Evolutionary conservation across 2,888 invertebrate genomes (phyloP).

Genomic region (Actias luna): DNA sequence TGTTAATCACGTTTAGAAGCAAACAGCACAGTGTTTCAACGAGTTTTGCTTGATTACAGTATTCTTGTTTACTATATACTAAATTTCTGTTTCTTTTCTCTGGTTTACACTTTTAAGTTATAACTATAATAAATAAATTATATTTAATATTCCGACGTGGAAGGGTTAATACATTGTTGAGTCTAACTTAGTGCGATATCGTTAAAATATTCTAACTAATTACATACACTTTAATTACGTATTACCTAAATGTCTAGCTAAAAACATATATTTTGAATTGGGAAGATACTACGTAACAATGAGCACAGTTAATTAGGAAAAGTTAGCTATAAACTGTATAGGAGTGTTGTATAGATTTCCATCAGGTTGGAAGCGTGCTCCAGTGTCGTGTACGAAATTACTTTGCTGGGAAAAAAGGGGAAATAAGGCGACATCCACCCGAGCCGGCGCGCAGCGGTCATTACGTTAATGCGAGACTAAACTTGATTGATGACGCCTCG

Average conservation of each 20-base stretch:
- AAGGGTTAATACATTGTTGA: too few relatives aligned
- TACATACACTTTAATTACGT: too few relatives aligned
- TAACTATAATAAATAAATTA: too few relatives aligned
- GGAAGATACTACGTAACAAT: neutral
- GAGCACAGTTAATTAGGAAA: neutral
- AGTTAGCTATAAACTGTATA: slow-evolving; percentile 29
- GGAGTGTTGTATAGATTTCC: slow-evolving; percentile 75
- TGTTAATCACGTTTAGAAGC: slow-evolving; percentile 47
- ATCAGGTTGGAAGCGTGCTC: slow-evolving; percentile 68
- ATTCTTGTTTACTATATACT: neutral
- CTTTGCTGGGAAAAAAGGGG: slow-evolving; percentile 63
- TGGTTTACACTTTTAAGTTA: too few relatives aligned
- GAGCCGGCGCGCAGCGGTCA: slow-evolving; percentile 76
- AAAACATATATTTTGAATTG: too few relatives aligned
- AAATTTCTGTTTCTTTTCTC: too few relatives aligned
- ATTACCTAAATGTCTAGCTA: too few relatives aligned
- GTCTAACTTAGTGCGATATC: too few relatives aligned
- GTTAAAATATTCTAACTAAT: too few relatives aligned
- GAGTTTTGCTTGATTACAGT: neutral
- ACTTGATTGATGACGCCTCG: slow-evolving; percentile 75
- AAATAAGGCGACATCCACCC: slow-evolving; percentile 78
- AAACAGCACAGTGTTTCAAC: slow-evolving; percentile 25
- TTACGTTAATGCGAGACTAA: slow-evolving; percentile 81
- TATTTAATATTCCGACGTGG: too few relatives aligned
- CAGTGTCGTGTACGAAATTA: slow-evolving; percentile 75